Base-by-base conservation (phyloP, 1,140 invertebrate species). In the Hypothenemus hampei region DNA sequence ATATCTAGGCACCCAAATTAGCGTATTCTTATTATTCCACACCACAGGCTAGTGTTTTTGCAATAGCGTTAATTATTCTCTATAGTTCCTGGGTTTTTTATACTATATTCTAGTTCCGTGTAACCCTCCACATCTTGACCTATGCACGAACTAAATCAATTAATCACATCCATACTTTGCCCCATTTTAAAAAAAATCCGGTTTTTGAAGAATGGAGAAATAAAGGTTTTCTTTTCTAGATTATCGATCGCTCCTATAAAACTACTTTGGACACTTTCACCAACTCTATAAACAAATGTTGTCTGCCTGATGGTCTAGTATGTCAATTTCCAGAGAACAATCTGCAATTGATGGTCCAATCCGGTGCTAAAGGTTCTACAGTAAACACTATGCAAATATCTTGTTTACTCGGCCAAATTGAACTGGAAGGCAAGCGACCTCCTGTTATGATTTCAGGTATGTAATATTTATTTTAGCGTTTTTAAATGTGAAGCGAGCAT, bases 311-410 rank as follows among this genome's bases (percentile, higher is more conserved):
- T 41, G 93, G 89, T 7, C 74, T 99, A 10, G 71, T 93, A 1
- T 84, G 85, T 57, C 82, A 84, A 56, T 99, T 98, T 70, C 95
- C 97, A 0, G 65, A 85, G 3, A 99, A 99, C 73, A 97, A 97
- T 76, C 79, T 99, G 2, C 95, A 98, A 70, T 71, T 99, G 40
- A 98, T 99, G 94, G 93, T 98, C 0, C 82, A 94, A 67, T 97
- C 97, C 10, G 97, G 97, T 39, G 97, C 97, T 0, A 99, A 99
- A 75, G 97, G 97, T 24, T 93, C 93, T 0, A 87, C 80, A 62
- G 93, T 97, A 0, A 98, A 98, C 70, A 91, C 90, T 65, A 93
- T 95, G 87, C 94, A 99, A 71, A 98, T 99, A 64, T 97, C 94
- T 0, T 96, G 93, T 73, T 75, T 95, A 10, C 76, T 99, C 1